These are phyloP conservation scores for Leiothrix lutea DNA, from an alignment of 2,113 vertebrate species.

Conservation along the genomic window DNA sequence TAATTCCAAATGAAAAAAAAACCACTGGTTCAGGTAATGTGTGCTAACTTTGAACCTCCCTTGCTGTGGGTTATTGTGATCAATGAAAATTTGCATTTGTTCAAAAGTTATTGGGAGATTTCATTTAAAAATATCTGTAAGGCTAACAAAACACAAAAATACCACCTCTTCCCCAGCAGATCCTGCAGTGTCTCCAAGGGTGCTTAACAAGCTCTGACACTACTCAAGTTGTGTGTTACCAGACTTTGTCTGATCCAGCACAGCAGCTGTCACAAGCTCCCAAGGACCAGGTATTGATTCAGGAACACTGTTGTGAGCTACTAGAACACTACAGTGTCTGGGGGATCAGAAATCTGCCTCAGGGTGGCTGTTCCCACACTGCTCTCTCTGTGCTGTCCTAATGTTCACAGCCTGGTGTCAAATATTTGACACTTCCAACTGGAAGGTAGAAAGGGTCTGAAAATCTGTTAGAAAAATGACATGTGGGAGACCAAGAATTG, in stretches of 20 bases:
- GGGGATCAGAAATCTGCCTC: neutral
- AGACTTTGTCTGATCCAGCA: neutral
- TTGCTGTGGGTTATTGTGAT: neutral
- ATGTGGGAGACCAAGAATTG: neutral
- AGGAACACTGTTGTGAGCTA: neutral
- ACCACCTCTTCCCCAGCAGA: neutral
- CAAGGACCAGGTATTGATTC: neutral
- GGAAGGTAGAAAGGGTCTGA: neutral
- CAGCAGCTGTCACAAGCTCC: neutral
- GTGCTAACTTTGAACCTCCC: neutral
- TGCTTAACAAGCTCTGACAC: neutral
- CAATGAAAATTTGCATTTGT: neutral
- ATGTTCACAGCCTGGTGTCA: accelerated
- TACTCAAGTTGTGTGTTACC: neutral
- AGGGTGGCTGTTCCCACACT: neutral
- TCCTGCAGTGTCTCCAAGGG: neutral
- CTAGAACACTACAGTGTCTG: neutral
- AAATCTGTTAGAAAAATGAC: neutral
- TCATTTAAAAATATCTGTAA: neutral
- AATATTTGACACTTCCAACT: neutral
- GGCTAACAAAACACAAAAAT: neutral
- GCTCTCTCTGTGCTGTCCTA: neutral
- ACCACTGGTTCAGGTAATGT: neutral
- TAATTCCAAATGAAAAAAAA: neutral
- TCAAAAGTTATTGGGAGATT: neutral